A percentile compares a stretch with the other conserved stretches of the same genome.
These are phyloP conservation scores for Rhopalosiphum maidis DNA, from an alignment of 1,140 invertebrate genomes.

Conservation along the genomic window DNA sequence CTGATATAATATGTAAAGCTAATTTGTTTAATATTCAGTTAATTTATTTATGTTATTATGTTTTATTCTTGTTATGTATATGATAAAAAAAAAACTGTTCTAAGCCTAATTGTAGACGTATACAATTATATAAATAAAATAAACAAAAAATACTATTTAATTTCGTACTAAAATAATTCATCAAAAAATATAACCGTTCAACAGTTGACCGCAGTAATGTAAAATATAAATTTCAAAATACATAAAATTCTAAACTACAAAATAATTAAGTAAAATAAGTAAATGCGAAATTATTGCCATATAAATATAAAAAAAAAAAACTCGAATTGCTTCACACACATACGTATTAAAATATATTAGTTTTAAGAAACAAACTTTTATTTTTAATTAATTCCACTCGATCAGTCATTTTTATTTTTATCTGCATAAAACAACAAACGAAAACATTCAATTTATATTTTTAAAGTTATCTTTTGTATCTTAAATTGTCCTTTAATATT, in stretches of 20 bases:
- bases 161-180: neutral
- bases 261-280: neutral
- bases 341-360: neutral
- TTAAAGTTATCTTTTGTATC: neutral
- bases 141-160: too few relatives aligned
- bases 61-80: too few relatives aligned
- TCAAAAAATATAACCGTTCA: neutral
- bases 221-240: neutral
- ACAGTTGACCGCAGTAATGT: neutral
- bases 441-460: neutral
- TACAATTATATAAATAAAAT: too few relatives aligned
- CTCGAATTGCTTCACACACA: rapidly evolving
- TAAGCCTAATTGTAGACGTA: too few relatives aligned
- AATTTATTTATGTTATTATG: too few relatives aligned
- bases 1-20: too few relatives aligned
- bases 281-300: neutral
- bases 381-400: neutral
- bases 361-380: neutral
- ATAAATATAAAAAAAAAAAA: neutral
- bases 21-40: too few relatives aligned
- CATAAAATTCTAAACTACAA: neutral
- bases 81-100: too few relatives aligned
- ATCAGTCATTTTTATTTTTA: neutral
- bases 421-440: neutral
- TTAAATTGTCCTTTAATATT: too few relatives aligned